A percentile compares a stretch with the other conserved stretches of the same genome.
Conservation (phyloP, 2,797 vertebrate species). For the Ctenosaura bakeri region DNA sequence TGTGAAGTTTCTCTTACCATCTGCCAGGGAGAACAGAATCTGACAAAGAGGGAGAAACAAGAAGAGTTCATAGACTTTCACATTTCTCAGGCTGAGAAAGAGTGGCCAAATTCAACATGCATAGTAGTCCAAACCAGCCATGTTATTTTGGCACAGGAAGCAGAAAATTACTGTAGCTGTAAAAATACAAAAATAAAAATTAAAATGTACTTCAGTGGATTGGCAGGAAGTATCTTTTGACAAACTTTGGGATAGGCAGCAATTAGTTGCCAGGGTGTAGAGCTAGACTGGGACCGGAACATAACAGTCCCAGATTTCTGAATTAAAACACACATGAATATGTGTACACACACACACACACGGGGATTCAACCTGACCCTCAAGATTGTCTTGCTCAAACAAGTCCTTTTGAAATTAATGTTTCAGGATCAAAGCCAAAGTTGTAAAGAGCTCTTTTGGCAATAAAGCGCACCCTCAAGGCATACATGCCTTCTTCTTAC, state of each 20-base stretch:
- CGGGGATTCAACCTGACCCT: background rate
- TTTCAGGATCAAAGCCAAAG: slow-evolving; percentile 16
- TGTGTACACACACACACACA: no score
- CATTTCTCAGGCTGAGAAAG: background rate
- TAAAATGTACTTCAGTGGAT: no score
- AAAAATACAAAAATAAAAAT: no score
- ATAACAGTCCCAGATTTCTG: background rate
- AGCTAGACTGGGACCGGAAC: background rate
- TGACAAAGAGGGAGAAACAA: slow-evolving; percentile 59
- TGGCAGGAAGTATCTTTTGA: background rate
- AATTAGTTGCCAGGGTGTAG: background rate
- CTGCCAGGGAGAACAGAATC: slow-evolving; percentile 47
- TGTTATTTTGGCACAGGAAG: background rate
- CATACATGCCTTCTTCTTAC: slow-evolving; percentile 32
- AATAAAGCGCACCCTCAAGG: slow-evolving; percentile 35
- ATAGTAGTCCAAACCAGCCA: background rate
- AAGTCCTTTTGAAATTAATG: slow-evolving; percentile 29
- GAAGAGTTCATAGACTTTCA: slow-evolving; percentile 33
- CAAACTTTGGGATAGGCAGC: no score
- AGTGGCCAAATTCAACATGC: background rate
- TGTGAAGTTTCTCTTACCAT: slow-evolving; percentile 37
- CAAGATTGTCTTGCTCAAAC: slow-evolving; percentile 5
- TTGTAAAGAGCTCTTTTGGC: slow-evolving; percentile 32
- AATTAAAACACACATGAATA: background rate
- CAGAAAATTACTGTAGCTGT: no score